Conservation (phyloP, 2,797 vertebrate species). For the Acanthiza pusilla region DNA sequence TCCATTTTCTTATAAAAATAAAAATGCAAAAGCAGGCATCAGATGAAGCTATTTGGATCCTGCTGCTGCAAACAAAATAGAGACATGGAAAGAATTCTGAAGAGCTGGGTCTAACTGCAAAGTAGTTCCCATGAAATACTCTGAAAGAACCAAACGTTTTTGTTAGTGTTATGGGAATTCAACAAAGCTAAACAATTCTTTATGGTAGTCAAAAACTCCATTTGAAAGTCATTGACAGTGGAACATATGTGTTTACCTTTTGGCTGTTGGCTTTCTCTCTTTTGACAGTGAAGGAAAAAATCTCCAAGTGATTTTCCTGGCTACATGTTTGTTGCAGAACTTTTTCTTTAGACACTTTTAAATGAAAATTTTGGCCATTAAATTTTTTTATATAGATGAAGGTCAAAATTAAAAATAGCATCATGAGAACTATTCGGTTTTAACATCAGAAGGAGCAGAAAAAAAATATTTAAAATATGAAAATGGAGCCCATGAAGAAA, state of each 20-base stretch:
- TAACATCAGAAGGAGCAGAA: neutral
- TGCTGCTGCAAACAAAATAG: conserved; percentile 14
- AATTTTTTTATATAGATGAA: neutral
- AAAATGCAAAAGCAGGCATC: conserved; percentile 20
- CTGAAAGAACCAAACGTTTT: neutral
- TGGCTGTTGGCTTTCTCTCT: neutral
- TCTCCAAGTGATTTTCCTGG: neutral
- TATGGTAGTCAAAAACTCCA: neutral
- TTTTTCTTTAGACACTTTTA: neutral
- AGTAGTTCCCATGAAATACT: conserved; percentile 5
- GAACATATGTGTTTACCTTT: neutral
- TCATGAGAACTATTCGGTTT: neutral
- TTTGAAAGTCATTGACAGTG: neutral
- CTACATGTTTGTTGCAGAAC: neutral
- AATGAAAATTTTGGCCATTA: neutral
- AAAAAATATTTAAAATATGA: neutral
- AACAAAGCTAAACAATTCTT: neutral
- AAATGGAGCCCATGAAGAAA: neutral
- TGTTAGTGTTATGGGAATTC: neutral
- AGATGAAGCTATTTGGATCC: conserved; percentile 29
- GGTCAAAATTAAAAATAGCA: neutral
- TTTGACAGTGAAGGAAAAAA: neutral
- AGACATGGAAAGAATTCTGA: conserved; percentile 42
- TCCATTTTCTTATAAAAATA: conserved; percentile 9
- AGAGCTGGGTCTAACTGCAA: neutral